Conservation (phyloP, 2,797 vertebrate genomes). For the Protosalanx chinensis region DNA sequence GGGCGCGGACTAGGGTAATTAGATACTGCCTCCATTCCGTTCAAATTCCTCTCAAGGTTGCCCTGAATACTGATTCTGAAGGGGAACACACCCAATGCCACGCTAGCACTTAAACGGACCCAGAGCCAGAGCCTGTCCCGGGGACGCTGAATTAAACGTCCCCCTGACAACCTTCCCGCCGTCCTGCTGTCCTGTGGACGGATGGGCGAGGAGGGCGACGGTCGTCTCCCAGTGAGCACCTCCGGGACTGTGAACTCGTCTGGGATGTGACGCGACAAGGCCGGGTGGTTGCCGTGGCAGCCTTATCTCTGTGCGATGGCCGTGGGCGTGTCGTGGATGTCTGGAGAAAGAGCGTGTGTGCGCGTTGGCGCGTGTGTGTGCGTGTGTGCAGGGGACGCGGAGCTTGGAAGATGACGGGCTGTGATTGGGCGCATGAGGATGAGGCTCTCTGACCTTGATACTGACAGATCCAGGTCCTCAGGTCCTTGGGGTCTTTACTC, state of each 20-base stretch:
- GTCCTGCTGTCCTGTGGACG: conserved; percentile 29
- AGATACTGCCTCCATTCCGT: conserved; percentile 49
- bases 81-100: neutral
- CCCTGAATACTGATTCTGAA: conserved; percentile 35
- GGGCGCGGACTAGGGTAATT: conserved; percentile 49
- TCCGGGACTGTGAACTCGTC: conserved; percentile 12
- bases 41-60: conserved; percentile 31
- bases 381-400: conserved; percentile 8
- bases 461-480: conserved; percentile 55
- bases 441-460: conserved; percentile 21
- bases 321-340: too few species aligned
- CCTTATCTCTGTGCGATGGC: neutral
- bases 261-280: neutral
- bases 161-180: conserved; percentile 31
- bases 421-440: neutral
- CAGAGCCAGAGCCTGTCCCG: conserved; percentile 43
- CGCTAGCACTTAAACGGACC: conserved; percentile 52
- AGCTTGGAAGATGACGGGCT: neutral
- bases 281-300: conserved; percentile 19
- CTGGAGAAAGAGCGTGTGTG: neutral
- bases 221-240: conserved; percentile 22
- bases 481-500: conserved; percentile 66
- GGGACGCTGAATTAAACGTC: conserved; percentile 69
- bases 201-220: conserved; percentile 27
- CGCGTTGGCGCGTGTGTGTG: conserved; percentile 23